Evolutionary conservation across 35 echinoderm and acorn worm genomes (phyloP).

Genomic region (Nesometra sesokonis): DNA sequence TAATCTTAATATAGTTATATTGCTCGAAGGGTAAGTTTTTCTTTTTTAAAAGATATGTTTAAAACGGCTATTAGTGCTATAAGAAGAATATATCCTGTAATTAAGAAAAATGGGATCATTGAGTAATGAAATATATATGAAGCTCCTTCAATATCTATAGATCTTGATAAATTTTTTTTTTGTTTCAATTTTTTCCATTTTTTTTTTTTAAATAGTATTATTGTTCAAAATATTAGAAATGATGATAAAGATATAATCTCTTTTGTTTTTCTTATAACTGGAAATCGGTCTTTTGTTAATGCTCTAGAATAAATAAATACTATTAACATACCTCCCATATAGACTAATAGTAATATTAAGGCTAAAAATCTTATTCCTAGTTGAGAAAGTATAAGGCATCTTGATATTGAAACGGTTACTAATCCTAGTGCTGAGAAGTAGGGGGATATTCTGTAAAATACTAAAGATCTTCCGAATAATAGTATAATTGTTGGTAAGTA

Average conservation of each 20-base stretch:
- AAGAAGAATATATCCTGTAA: neutral
- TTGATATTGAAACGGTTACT: neutral
- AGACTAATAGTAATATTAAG: neutral
- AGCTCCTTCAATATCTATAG: neutral
- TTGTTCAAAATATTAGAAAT: neutral
- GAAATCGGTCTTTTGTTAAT: neutral
- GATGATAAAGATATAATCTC: neutral
- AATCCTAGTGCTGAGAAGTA: conserved; percentile 20
- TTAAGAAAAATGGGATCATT: neutral
- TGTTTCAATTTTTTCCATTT: neutral
- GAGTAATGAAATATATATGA: neutral
- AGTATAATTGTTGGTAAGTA: neutral
- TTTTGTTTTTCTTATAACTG: neutral
- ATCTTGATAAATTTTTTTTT: neutral
- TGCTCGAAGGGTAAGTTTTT: too few relatives aligned
- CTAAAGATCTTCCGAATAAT: neutral
- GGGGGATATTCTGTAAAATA: conserved; percentile 15
- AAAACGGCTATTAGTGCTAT: too few relatives aligned
- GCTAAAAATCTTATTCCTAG: neutral
- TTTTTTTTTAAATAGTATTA: neutral
- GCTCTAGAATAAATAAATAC: conserved; percentile 18
- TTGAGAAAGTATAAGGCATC: neutral
- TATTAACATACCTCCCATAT: conserved; percentile 23
- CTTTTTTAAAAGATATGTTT: too few relatives aligned
- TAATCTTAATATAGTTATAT: too few relatives aligned